Evolutionary conservation across 2,888 invertebrate species (phyloP).

Genomic region (Dasypogon diadema): DNA sequence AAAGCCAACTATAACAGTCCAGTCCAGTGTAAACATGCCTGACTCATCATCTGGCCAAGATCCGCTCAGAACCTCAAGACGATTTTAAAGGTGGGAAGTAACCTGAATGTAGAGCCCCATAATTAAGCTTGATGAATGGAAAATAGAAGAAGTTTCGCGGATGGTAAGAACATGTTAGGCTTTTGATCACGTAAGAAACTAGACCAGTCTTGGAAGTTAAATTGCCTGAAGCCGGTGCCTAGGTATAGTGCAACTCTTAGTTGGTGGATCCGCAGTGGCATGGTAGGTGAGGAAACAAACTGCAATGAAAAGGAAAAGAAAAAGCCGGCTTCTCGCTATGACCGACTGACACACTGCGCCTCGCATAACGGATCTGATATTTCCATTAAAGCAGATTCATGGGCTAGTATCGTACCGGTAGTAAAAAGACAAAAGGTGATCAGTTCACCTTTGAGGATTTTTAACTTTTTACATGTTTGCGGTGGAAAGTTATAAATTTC

Average conservation of each 20-base stretch:
- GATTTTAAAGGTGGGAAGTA: no score
- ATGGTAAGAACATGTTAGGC: constrained; percentile 24
- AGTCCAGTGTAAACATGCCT: no score
- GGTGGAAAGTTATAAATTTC: constrained; percentile 14
- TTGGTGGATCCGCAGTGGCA: neutral
- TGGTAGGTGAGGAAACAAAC: neutral
- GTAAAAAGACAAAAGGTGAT: neutral
- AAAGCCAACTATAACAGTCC: neutral
- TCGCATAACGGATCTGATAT: constrained; percentile 52
- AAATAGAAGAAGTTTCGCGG: constrained; percentile 3
- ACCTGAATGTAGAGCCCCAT: no score
- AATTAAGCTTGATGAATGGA: constrained; percentile 12
- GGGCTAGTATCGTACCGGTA: neutral
- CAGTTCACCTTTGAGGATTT: neutral
- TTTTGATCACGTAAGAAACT: constrained; percentile 29
- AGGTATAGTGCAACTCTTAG: neutral
- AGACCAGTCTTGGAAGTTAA: constrained; percentile 32
- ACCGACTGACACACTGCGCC: constrained; percentile 56
- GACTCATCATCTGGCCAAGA: no score
- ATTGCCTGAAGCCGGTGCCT: neutral
- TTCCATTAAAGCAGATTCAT: constrained; percentile 11
- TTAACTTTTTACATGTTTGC: constrained; percentile 23
- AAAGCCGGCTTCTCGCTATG: constrained; percentile 46
- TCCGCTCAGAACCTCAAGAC: no score
- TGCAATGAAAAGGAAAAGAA: constrained; percentile 54